Conservation (phyloP, 53 echinoderm and acorn worm genomes). For the Holothuria scabra region DNA sequence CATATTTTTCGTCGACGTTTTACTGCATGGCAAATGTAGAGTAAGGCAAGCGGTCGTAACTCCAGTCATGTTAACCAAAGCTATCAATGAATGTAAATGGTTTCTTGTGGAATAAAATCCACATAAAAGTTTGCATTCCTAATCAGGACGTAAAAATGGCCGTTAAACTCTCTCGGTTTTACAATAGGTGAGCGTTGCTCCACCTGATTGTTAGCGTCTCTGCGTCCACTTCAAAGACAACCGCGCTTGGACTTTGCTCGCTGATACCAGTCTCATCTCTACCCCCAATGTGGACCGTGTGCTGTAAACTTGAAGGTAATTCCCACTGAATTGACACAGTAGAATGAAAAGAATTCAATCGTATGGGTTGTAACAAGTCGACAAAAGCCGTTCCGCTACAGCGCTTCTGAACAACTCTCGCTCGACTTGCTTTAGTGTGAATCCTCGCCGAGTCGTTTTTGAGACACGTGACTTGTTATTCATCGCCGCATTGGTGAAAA, state of each 20-base stretch:
- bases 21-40: constrained; percentile 27
- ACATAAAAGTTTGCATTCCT: constrained; percentile 43
- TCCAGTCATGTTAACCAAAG: constrained; percentile 9
- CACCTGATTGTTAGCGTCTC: constrained; percentile 3
- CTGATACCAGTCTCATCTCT: no score
- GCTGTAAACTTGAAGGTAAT: no score
- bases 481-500: constrained; percentile 47
- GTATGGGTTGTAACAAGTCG: no score
- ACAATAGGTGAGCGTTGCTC: constrained; percentile 41
- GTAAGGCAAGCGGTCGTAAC: constrained; percentile 14
- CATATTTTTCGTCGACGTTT: constrained; percentile 1
- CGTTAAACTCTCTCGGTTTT: constrained; percentile 45
- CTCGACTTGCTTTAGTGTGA: constrained; percentile 19
- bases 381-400: constrained; percentile 32
- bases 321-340: no score
- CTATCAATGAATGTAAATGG: constrained; percentile 29
- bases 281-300: no score
- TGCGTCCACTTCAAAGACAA: constrained; percentile 50
- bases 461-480: constrained; percentile 35
- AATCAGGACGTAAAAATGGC: constrained; percentile 47
- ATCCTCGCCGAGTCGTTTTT: not conserved
- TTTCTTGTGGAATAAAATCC: constrained; percentile 26
- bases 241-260: constrained; percentile 44
- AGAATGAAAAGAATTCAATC: no score
- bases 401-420: constrained; percentile 30